Conservation (phyloP, 2,888 invertebrate species). For the Apeira syringaria region DNA sequence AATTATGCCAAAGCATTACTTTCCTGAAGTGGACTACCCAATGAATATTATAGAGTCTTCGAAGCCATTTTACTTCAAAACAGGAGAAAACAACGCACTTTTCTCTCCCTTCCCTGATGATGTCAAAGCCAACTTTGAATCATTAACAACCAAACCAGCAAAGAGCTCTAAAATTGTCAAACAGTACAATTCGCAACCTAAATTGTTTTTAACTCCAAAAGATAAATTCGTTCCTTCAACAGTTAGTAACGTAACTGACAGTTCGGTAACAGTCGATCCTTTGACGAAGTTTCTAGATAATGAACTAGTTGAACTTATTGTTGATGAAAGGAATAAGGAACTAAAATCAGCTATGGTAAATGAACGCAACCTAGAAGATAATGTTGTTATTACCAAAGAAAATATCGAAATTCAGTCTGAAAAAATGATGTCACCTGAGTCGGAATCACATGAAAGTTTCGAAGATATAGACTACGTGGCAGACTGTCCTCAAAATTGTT, state of each 20-base stretch:
- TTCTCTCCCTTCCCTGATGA: conserved; percentile 53
- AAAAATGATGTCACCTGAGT: conserved; percentile 5
- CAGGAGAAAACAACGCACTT: conserved; percentile 32
- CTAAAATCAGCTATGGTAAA: too few species aligned
- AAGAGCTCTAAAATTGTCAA: conserved; percentile 13
- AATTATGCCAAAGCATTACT: conserved; percentile 33
- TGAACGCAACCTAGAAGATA: not conserved
- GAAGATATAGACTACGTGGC: conserved; percentile 3
- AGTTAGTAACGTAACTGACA: not conserved
- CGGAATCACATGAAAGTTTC: conserved; percentile 1
- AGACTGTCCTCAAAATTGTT: not conserved
- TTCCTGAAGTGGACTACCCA: conserved; percentile 51
- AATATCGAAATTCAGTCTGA: not conserved
- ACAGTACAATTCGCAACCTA: not conserved
- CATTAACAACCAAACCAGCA: conserved; percentile 16
- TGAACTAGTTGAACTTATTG: not conserved
- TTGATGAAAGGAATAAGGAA: not conserved
- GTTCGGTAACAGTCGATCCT: not conserved
- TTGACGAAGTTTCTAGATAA: not conserved
- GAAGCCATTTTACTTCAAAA: conserved; percentile 53
- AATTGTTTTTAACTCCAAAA: not conserved
- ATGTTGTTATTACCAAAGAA: not conserved
- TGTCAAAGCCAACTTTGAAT: conserved; percentile 45
- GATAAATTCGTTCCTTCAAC: not conserved
- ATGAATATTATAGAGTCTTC: conserved; percentile 46